Base-by-base conservation (phyloP, 1,140 invertebrate species). In the Heliconius eleuchia region DNA sequence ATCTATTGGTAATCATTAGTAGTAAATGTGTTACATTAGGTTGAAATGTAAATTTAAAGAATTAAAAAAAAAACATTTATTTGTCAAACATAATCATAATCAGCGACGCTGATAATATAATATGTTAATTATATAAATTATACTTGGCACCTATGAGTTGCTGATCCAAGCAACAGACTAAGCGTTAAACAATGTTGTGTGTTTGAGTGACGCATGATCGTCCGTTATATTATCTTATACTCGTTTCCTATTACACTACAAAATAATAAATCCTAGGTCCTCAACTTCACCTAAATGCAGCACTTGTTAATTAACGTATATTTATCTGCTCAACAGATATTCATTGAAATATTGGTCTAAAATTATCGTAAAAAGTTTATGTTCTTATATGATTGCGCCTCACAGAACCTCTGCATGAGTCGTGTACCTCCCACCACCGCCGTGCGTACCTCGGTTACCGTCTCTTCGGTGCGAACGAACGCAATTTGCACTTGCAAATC, bases 401-500 rank as follows among this genome's bases (percentile, higher is more conserved):
- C 13, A 30, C 23, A 66, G 23, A 66, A 13, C 60, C 19, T 66
- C 73, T 78, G 71, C 70, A 77, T 73, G 60, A 78, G 76, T 60
- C 66, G n/a, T 23, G 9, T 16, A 46, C 60, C 55, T 50, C 23
- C 76, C 72, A 42, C 73, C 50, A 37, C 57, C 52, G 37, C 34
- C n/a, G 42, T 42, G 13, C 42, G 42, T 42, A 42, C 42, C 11
- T 46, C 42, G 42, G 42, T 13, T 30, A 4, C 42, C 60, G 42
- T 60, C 74, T 39, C 73, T 18, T 66, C 27, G 71, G 81, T 82
- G 50, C 81, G 55, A 19, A 30, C 46, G 81, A 60, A 80, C 78
- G 39, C 37, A 77, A 70, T 74, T 60, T 79, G 82, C 72, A 83
- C 82, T 81, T 55, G 75, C 27, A 27, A 66, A 66, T 66, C 60